Conservation (phyloP, 2,797 vertebrate species). For the Limosa lapponica region DNA sequence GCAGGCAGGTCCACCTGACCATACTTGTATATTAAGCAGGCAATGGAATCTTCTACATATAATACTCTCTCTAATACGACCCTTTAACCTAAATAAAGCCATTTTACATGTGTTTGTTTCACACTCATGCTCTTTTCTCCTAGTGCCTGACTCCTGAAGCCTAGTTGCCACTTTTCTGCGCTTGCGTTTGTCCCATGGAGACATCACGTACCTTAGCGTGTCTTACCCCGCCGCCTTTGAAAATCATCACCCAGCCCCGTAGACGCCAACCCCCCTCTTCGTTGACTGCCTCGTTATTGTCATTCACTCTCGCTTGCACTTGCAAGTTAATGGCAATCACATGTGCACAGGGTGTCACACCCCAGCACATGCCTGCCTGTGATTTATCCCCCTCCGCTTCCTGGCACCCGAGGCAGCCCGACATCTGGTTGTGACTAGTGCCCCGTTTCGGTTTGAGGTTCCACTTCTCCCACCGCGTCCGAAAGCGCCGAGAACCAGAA, state of each 20-base stretch:
- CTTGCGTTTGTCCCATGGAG: not conserved
- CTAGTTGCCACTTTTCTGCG: not conserved
- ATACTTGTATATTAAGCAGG: not conserved
- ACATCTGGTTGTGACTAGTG: slow-evolving; percentile 40
- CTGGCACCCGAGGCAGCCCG: slow-evolving; percentile 2
- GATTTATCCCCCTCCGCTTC: slow-evolving; percentile 31
- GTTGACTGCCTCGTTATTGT: not conserved
- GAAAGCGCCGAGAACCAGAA: not conserved
- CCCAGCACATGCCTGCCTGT: not conserved
- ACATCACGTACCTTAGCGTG: rapidly evolving
- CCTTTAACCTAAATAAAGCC: not conserved
- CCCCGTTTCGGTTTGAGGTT: not conserved
- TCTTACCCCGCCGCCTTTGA: not conserved
- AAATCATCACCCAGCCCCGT: rapidly evolving
- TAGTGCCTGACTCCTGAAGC: not conserved
- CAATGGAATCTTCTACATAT: not conserved
- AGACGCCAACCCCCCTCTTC: not conserved
- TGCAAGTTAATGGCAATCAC: slow-evolving; percentile 29
- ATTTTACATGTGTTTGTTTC: not conserved
- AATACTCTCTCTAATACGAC: not conserved
- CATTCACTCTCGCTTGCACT: not conserved
- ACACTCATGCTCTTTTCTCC: not conserved
- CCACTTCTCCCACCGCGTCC: not conserved
- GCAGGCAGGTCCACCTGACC: not conserved
- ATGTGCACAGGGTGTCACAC: not conserved